Conservation (phyloP, 2,797 vertebrate genomes). For the Xerus rutilus region DNA sequence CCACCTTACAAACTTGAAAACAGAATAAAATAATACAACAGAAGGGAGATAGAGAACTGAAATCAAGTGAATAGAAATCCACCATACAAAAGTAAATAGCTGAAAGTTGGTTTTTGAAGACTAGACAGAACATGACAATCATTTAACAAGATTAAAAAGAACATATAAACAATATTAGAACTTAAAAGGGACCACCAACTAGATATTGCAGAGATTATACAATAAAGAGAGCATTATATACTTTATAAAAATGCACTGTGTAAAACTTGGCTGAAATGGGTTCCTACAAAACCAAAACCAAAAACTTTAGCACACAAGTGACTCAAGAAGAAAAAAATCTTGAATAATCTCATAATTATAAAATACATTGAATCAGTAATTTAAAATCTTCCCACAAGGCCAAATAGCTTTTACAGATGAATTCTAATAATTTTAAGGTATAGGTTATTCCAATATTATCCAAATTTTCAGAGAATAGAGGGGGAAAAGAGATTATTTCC, state of each 20-base stretch:
- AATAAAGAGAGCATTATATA: not conserved
- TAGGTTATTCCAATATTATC: constrained; percentile 8
- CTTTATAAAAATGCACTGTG: not conserved
- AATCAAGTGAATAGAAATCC: too few species aligned
- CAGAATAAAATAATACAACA: too few species aligned
- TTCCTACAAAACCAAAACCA: not conserved
- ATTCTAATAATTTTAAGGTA: constrained; percentile 33
- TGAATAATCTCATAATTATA: not conserved
- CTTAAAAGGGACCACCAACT: not conserved
- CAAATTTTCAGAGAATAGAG: not conserved
- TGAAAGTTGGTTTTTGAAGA: constrained; percentile 31
- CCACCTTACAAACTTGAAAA: not conserved
- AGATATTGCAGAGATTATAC: not conserved
- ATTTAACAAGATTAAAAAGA: constrained; percentile 23
- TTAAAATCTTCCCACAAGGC: constrained; percentile 16
- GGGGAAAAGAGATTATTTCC: not conserved
- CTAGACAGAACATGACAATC: not conserved
- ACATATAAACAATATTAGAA: not conserved
- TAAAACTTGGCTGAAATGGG: not conserved
- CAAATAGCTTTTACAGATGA: constrained; percentile 32
- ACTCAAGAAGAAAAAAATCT: not conserved
- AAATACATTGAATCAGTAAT: constrained; percentile 17
- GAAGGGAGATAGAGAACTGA: too few species aligned
- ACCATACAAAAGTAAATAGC: not conserved
- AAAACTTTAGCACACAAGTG: not conserved